Evolutionary conservation across 2,888 invertebrate genomes (phyloP).

Genomic region (Dendrolimus pini): DNA sequence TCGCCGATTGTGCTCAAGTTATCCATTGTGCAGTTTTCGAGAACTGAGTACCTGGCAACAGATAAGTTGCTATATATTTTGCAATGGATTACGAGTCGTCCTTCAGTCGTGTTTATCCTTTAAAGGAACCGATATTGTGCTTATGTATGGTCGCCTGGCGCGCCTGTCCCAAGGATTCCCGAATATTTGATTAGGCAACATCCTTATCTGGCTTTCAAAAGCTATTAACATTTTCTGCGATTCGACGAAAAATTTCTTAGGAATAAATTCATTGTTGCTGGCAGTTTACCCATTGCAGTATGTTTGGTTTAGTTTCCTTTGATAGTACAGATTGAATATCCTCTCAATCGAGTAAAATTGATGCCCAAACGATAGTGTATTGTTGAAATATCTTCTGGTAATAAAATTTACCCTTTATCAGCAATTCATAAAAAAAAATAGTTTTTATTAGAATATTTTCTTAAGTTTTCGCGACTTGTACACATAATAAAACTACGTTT

Average conservation of each 20-base stretch:
- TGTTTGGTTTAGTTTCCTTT: slow-evolving; percentile 16
- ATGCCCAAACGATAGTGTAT: not conserved
- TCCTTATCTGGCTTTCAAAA: slow-evolving; percentile 57
- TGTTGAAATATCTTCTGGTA: too few species aligned
- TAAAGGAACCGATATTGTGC: slow-evolving; percentile 62
- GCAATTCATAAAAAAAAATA: too few species aligned
- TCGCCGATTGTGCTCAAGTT: not conserved
- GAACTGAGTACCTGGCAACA: slow-evolving; percentile 27
- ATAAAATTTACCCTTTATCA: too few species aligned
- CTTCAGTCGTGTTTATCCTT: slow-evolving; percentile 58
- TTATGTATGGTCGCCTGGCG: slow-evolving; percentile 51
- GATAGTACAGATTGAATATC: not conserved
- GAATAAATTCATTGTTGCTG: slow-evolving; percentile 36
- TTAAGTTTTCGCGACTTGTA: too few species aligned
- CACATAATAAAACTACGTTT: too few species aligned
- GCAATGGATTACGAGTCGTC: slow-evolving; percentile 55
- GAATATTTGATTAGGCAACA: slow-evolving; percentile 66
- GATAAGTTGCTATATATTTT: slow-evolving; percentile 41
- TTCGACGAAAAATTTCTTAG: slow-evolving; percentile 36
- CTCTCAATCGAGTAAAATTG: not conserved
- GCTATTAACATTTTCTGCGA: slow-evolving; percentile 51
- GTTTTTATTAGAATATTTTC: too few species aligned
- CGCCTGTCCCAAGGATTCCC: slow-evolving; percentile 46
- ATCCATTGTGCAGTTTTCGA: slow-evolving; percentile 9
- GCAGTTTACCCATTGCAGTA: slow-evolving; percentile 26